Conservation (phyloP, 2,888 invertebrate species). For the Drosophila paranaensis region DNA sequence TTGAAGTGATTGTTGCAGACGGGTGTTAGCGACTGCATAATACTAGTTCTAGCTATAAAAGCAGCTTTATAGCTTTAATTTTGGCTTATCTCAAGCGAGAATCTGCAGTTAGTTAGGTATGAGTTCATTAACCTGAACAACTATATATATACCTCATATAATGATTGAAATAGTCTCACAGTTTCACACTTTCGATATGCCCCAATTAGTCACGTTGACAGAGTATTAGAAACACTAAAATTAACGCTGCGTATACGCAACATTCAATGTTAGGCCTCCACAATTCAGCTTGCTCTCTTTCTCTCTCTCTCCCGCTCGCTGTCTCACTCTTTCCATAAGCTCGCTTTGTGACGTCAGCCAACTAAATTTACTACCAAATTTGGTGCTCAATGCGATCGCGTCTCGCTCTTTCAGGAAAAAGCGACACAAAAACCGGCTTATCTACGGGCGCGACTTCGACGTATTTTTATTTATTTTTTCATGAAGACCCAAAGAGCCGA, state of each 20-base stretch:
- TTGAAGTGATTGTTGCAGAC: too few species aligned
- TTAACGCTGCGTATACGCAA: slow-evolving; percentile 38
- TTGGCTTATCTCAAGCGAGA: neutral
- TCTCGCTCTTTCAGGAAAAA: slow-evolving; percentile 11
- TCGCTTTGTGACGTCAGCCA: slow-evolving; percentile 61
- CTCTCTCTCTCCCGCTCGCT: neutral
- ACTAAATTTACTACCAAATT: slow-evolving; percentile 60
- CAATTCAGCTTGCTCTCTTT: neutral
- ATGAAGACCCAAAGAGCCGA: neutral
- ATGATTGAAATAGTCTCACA: neutral
- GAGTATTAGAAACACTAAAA: neutral
- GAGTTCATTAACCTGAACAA: neutral
- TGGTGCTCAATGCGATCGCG: slow-evolving; percentile 50
- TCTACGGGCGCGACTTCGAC: slow-evolving; percentile 26
- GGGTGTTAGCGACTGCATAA: neutral
- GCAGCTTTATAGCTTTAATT: neutral
- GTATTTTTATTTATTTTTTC: neutral
- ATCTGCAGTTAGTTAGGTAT: neutral
- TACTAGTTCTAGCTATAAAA: neutral
- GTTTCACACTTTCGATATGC: neutral
- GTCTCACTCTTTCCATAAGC: neutral
- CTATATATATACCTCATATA: neutral
- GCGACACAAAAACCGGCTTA: slow-evolving; percentile 63
- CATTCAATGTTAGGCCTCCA: slow-evolving; percentile 1
- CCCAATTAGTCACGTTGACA: neutral